Percentiles rank a stretch among this genome's conserved stretches.
Conservation (phyloP, 2,113 vertebrate genomes). For the Myotis davidii region DNA sequence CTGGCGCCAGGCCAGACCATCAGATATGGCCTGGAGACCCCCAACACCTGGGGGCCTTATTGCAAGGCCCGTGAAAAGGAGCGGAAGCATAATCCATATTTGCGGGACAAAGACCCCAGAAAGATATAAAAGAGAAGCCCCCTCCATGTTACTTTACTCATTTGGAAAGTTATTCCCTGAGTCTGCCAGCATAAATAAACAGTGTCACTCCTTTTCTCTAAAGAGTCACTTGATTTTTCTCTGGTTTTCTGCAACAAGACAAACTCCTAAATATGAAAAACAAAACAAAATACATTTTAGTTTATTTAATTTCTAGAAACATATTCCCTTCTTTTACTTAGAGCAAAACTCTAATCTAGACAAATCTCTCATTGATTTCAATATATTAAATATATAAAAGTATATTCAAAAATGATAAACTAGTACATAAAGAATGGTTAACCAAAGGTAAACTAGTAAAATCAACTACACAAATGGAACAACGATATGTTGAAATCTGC, state of each 20-base stretch:
- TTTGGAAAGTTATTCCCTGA: too few species aligned
- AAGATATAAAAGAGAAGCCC: too few species aligned
- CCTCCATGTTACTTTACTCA: too few species aligned
- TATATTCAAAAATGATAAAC: neutral
- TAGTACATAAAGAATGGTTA: neutral
- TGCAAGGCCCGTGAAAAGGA: too few species aligned
- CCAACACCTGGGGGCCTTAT: too few species aligned
- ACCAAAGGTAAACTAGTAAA: conserved; percentile 49
- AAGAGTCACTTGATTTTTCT: too few species aligned
- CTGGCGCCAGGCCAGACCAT: too few species aligned
- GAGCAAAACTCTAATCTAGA: neutral
- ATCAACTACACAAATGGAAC: conserved; percentile 5
- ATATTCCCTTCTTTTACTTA: neutral
- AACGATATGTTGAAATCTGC: conserved; percentile 14
- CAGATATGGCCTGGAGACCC: too few species aligned
- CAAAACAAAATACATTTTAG: neutral
- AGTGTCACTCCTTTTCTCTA: too few species aligned
- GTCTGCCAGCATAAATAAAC: too few species aligned
- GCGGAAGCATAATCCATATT: too few species aligned
- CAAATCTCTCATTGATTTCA: neutral
- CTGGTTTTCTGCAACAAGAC: neutral
- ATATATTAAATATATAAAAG: neutral
- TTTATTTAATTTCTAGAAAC: conserved; percentile 27
- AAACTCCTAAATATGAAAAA: neutral
- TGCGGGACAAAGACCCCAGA: too few species aligned